Evolutionary conservation across 2,888 invertebrate species (phyloP), one percentile per base, ranked within the genome.

Genomic region (Panopea generosa): DNA sequence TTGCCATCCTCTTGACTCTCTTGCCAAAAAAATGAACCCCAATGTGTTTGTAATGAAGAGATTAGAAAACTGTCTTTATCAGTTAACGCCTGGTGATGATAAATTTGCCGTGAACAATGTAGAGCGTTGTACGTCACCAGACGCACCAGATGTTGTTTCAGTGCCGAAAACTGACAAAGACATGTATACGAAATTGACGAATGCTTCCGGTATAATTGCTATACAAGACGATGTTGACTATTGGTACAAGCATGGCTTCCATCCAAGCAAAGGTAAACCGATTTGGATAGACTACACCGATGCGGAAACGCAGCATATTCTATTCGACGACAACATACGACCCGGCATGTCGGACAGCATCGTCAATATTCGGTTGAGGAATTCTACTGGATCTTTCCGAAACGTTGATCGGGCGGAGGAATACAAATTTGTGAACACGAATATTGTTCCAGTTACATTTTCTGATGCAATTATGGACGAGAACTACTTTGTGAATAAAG

Each of bases 301-400:
- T 50, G 11, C 26, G 16, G 65, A 52, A 43, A 68, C 68, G 9
- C 81, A 81, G 22, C 81, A 81, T 56, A 66, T 81, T 7, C 74
- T 81, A 40, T 81, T 81, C 40, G 77, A 81, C 47, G 81, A 81
- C 38, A 81, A 81, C 38, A 70, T 81, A n/a, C 74, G 81, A 6
- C 81, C 81, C 2, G 81, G 81, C 26, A 67, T 38, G 16, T 29
- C 47, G 20, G 77, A 81, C 62, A 81, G 77, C 29, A 81, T 81
- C 22, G 75, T 74, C 14, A 77, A 77, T 60, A 59, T 77, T 27
- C 68, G 81, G 20, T 16, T 81, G 11, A 65, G 71, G 26, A 45
- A 14, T 22, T 24, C 63, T 16, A 6, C 61, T 18, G 62, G 43
- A 2, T 47, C 26, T 53, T 81, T 68, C 47, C 60, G 61, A n/a